Conservation (phyloP, 2,888 invertebrate genomes). For the Anarsia innoxiella region DNA sequence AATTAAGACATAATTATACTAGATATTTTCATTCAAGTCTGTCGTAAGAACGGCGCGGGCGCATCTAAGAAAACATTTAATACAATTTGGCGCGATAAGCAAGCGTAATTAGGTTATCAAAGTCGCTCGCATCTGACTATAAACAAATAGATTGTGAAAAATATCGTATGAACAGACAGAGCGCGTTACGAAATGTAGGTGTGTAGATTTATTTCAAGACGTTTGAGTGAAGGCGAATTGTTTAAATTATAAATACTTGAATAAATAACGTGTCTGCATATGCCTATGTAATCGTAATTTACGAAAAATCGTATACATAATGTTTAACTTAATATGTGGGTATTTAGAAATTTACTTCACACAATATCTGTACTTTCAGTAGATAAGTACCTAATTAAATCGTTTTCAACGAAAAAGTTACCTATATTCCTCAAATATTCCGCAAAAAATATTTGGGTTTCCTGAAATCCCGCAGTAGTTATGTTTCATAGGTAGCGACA, state of each 20-base stretch:
- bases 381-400: too few relatives aligned
- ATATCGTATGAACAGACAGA: conserved; percentile 17
- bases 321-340: not conserved
- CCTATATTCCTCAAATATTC: not conserved
- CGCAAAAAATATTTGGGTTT: not conserved
- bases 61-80: conserved; percentile 37
- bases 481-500: too few relatives aligned
- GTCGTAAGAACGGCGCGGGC: conserved; percentile 30
- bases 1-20: too few relatives aligned
- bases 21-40: conserved; percentile 19
- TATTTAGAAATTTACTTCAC: not conserved
- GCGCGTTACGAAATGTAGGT: conserved; percentile 7
- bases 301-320: too few relatives aligned
- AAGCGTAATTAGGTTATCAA: conserved; percentile 56
- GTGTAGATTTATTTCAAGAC: too few relatives aligned
- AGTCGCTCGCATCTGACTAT: conserved; percentile 37
- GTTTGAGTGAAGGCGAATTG: too few relatives aligned
- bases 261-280: too few relatives aligned
- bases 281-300: too few relatives aligned
- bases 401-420: not conserved
- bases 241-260: too few relatives aligned
- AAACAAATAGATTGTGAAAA: conserved; percentile 48
- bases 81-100: conserved; percentile 48
- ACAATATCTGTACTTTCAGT: not conserved
- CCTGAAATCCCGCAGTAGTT: too few relatives aligned